Evolutionary conservation across 2,797 vertebrate species (phyloP).

Genomic region (Ammospiza maritima): DNA sequence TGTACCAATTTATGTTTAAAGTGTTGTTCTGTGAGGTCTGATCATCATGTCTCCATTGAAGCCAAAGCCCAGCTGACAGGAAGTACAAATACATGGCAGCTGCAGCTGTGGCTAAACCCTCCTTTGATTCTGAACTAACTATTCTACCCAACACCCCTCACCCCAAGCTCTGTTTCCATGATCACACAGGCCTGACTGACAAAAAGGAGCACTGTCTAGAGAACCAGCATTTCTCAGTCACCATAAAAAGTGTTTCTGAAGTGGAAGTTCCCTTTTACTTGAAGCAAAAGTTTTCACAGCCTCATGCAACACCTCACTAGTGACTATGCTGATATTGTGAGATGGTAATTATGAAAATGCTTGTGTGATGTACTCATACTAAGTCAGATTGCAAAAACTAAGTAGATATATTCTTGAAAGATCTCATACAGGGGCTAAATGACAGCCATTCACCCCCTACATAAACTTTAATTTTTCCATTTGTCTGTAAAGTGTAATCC

Average conservation of each 20-base stretch:
- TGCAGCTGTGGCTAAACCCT: neutral
- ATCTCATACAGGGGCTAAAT: neutral
- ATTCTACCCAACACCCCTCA: neutral
- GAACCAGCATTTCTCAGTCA: neutral
- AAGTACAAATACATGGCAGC: rapidly evolving
- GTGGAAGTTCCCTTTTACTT: neutral
- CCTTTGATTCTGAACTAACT: neutral
- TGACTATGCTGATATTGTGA: neutral
- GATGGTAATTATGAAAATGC: neutral
- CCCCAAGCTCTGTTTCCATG: neutral
- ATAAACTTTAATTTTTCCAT: neutral
- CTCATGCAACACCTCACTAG: neutral
- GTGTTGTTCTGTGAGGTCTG: neutral
- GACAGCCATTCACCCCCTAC: neutral
- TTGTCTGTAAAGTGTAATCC: neutral
- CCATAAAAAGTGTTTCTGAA: neutral
- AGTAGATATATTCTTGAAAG: neutral
- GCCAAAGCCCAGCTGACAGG: neutral
- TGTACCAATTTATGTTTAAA: neutral
- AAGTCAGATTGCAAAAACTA: neutral
- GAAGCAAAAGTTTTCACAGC: neutral
- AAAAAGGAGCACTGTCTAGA: neutral
- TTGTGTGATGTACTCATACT: neutral
- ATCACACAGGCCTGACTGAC: neutral
- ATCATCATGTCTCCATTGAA: neutral